Evolutionary conservation across 2,888 invertebrate genomes (phyloP).

Genomic region (Eumacrocentrus americanus): DNA sequence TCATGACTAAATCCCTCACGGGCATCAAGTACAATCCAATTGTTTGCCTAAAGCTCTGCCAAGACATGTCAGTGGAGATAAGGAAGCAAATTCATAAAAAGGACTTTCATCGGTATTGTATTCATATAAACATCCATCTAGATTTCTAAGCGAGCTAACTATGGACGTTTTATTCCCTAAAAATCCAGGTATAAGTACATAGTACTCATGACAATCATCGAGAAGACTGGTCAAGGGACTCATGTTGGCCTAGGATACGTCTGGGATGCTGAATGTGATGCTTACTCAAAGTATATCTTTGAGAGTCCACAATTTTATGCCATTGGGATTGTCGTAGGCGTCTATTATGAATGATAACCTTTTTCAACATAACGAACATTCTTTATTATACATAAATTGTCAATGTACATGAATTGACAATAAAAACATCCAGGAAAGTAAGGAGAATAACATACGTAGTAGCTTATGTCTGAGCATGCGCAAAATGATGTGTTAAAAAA

Average conservation of each 20-base stretch:
- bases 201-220: slow-evolving; percentile 45
- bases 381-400: too few species aligned
- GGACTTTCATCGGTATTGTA: slow-evolving; percentile 45
- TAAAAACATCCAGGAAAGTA: too few species aligned
- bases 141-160: too few species aligned
- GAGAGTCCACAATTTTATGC: slow-evolving; percentile 43
- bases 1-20: slow-evolving; percentile 39
- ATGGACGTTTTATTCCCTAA: not conserved
- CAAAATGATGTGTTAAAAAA: too few species aligned
- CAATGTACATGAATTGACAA: too few species aligned
- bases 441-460: too few species aligned
- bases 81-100: slow-evolving; percentile 43
- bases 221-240: slow-evolving; percentile 43
- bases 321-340: slow-evolving; percentile 40
- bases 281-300: slow-evolving; percentile 40
- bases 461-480: too few species aligned
- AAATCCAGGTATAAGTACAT: slow-evolving; percentile 48
- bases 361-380: too few species aligned
- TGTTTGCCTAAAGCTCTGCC: slow-evolving; percentile 38
- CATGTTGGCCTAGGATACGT: slow-evolving; percentile 39
- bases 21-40: slow-evolving; percentile 41
- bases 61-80: slow-evolving; percentile 42
- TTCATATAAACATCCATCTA: too few species aligned
- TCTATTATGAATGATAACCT: slow-evolving; percentile 47
- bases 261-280: slow-evolving; percentile 46